A percentile compares a stretch with the other conserved stretches of the same genome.
These are phyloP conservation scores for Venusia cambrica DNA, from an alignment of 2,888 invertebrate genomes.

Conservation along the genomic window DNA sequence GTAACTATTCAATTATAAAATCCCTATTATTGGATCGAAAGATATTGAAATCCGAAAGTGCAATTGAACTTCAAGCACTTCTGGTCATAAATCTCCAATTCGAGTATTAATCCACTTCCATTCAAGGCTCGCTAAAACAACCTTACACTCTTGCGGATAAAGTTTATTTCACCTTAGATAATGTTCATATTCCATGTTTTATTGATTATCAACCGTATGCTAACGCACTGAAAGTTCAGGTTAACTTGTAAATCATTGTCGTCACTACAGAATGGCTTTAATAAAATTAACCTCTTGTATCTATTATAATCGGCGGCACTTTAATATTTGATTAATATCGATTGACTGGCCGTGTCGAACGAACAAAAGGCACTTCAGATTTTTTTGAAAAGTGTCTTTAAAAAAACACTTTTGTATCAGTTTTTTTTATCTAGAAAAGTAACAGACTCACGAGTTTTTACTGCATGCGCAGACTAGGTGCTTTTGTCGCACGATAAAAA, in stretches of 20 bases:
- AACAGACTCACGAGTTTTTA: too few species aligned
- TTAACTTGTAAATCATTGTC: conserved; percentile 1
- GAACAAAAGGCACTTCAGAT: conserved; percentile 1
- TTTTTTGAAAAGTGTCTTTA: conserved; percentile 9
- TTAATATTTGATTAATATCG: conserved; percentile 12
- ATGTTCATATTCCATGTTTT: too few species aligned
- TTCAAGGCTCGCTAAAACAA: too few species aligned
- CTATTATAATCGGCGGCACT: conserved; percentile 7
- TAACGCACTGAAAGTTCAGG: neutral
- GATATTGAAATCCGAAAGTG: neutral
- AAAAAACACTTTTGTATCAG: too few species aligned
- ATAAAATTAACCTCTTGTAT: conserved; percentile 13
- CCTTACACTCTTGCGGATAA: too few species aligned
- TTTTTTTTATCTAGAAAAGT: too few species aligned
- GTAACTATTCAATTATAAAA: too few species aligned
- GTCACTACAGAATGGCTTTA: conserved; percentile 3
- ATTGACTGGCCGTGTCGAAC: conserved; percentile 3
- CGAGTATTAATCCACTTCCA: neutral
- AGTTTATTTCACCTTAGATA: too few species aligned
- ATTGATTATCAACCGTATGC: conserved; percentile 4
- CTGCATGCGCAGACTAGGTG: too few species aligned
- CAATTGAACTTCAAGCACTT: neutral
- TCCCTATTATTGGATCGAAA: too few species aligned
- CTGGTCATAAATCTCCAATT: conserved; percentile 4
- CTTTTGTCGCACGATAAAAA: too few species aligned